Evolutionary conservation across 2,113 vertebrate species (phyloP).

Genomic region (Epinephelus fuscoguttatus): DNA sequence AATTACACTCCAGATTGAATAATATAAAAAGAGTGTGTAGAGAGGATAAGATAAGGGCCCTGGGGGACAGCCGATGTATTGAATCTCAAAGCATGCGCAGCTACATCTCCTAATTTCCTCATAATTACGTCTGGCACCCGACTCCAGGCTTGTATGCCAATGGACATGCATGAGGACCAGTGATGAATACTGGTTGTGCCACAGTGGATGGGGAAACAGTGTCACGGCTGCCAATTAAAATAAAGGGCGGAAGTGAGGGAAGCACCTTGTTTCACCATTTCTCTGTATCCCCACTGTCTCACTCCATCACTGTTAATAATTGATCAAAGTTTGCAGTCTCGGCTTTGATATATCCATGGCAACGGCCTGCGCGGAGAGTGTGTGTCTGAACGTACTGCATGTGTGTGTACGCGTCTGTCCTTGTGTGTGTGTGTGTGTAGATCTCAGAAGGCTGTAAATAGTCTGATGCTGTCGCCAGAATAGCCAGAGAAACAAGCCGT

Average conservation of each 20-base stretch:
- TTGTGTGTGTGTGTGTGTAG: conserved; percentile 12
- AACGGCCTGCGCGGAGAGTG: conserved; percentile 64
- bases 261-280: conserved; percentile 62
- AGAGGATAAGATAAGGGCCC: conserved; percentile 37
- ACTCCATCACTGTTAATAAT: conserved; percentile 82
- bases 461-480: conserved; percentile 65
- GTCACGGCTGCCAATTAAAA: conserved; percentile 69
- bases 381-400: conserved; percentile 28
- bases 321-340: conserved; percentile 85
- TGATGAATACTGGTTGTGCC: conserved; percentile 29
- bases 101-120: conserved; percentile 51
- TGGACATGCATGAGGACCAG: conserved; percentile 24
- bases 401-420: conserved; percentile 5
- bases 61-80: conserved; percentile 13
- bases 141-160: not conserved
- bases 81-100: conserved; percentile 40
- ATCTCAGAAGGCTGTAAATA: conserved; percentile 73
- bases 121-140: conserved; percentile 54
- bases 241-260: conserved; percentile 55
- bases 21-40: conserved; percentile 40
- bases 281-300: conserved; percentile 65
- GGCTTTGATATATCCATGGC: conserved; percentile 84
- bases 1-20: conserved; percentile 62
- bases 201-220: conserved; percentile 26
- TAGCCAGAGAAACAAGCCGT: conserved; percentile 62